Base-by-base conservation (phyloP, 2,888 invertebrate species). In the Pterostichus madidus region DNA sequence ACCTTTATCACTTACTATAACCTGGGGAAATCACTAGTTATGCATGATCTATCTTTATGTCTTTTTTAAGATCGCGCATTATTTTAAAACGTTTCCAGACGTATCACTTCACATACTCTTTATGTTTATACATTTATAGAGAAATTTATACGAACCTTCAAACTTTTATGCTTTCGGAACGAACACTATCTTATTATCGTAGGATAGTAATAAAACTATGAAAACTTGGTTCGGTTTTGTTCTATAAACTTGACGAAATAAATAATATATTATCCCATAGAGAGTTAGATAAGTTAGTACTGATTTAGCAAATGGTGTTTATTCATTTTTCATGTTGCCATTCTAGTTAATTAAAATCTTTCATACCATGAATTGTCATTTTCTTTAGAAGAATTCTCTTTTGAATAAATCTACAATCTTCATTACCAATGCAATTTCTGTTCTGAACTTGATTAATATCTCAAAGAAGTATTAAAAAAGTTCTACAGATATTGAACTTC, bases 31-130 rank as follows among this genome's bases (percentile, higher is more conserved):
- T 15, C 44, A 7, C 17, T 44, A 52, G 52, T 52, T 75, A 75
- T 75, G 75, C 75, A 52, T 75, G 75, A 75, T 75, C 75, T 75
- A 75, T 75, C 75, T 75, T 75, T 75, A 75, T 49, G 75, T 13
- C 49, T 75, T 8, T 64, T 13, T 75, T 24, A 52, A 49, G 75
- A 75, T 75, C 8, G 49, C 75, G 71, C 39, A 46, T 75, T 75
- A 17, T 52, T 52, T 75, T 44, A 46, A 35, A 64, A n/a, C 64
- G n/a, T 17, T 56, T 56, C n/a, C 17, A 56, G 13, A 13, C 2
- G 56, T 56, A 56, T 49, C 13, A 49, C 64, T 64, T 13, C n/a
- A 64, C 35, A 5, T 64, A 64, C 32, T 32, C 64, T 64, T 64
- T 64, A 64, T 64, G 35, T 64, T 64, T 64, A 64, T 64, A 64